Base-by-base conservation (phyloP, 2,797 vertebrate genomes). In the Fistularia tabacaria region DNA sequence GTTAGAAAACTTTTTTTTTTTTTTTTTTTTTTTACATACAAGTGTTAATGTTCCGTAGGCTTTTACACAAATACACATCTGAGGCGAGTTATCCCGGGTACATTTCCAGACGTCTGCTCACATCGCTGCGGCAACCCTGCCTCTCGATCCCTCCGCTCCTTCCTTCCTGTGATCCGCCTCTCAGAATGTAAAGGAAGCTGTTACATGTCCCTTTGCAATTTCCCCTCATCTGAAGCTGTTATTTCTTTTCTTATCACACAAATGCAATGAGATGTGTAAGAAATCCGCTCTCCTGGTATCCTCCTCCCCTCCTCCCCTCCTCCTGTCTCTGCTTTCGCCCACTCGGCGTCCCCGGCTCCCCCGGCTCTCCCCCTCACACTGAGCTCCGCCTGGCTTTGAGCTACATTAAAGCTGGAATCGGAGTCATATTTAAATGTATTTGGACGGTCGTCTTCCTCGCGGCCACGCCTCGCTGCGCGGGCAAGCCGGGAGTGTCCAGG, bases 401-500 rank as follows among this genome's bases (percentile, higher is more conserved):
- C 44, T 50, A 9, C 73, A 57, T 65, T 72, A 52, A 59, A 56
- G 14, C 59, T 76, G 76, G 47, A 74, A 70, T 80, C 50, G 57
- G 57, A 81, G 65, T 59, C 46, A 72, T 71, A 66, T 51, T 36
- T 71, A 40, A 61, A 66, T 72, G 56, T 56, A 63, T 71, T 66
- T 56, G 44, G 51, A 64, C 49, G 49, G 1, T 13, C 56, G 3
- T 57, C 54, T 47, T 40, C 49, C 49, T 58, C 61, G 38, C 1
- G 9, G 38, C 56, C 54, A 51, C 63, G 58, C 11, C n/a, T n/a
- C n/a, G n/a, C n/a, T n/a, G n/a, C n/a, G n/a, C n/a, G n/a, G n/a
- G n/a, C n/a, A n/a, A n/a, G n/a, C n/a, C n/a, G n/a, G n/a, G 14
- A 73, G 73, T 57, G 60, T 80, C 75, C 79, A 70, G 73, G 75